phyloP scores from a whole-genome alignment of 2,888 invertebrate species.

The Xylocampa areola region DNA sequence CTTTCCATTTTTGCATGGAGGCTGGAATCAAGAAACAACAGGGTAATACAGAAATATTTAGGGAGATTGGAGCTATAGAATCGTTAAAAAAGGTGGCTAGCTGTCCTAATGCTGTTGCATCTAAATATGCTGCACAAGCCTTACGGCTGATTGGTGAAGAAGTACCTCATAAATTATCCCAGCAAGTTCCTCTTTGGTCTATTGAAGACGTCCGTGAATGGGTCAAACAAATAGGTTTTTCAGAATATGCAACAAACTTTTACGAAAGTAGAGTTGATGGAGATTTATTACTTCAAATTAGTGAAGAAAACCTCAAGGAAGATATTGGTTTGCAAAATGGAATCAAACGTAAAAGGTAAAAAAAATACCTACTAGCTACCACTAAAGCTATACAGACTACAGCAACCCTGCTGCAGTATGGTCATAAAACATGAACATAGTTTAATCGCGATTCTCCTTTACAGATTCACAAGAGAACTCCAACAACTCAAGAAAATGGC shows the following conservation, averaged over 20 bases:
- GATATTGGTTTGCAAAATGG: slow-evolving; percentile 98
- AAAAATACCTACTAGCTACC: too few species aligned
- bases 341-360: slow-evolving; percentile 97
- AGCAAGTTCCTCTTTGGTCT: slow-evolving; percentile 99
- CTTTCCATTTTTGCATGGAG: slow-evolving; percentile 99
- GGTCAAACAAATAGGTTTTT: slow-evolving; percentile 99
- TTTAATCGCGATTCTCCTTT: slow-evolving; percentile 51
- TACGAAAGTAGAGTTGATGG: slow-evolving; percentile 98
- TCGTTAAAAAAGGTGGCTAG: slow-evolving; percentile 98
- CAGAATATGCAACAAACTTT: slow-evolving; percentile 95
- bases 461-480: slow-evolving; percentile 96
- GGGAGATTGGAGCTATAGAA: slow-evolving; percentile 98
- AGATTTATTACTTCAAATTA: slow-evolving; percentile 97
- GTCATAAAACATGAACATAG: background rate
- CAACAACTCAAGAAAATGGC: slow-evolving; percentile 98
- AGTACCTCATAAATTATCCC: slow-evolving; percentile 98
- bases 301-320: slow-evolving; percentile 96
- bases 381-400: too few species aligned
- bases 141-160: slow-evolving; percentile 98
- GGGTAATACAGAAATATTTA: slow-evolving; percentile 96
- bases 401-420: too few species aligned
- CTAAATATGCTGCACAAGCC: slow-evolving; percentile 98
- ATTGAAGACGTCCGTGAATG: slow-evolving; percentile 98
- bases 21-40: slow-evolving; percentile 99
- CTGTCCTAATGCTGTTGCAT: slow-evolving; percentile 99